These are phyloP conservation scores for Sebastes kiyomatsui DNA, from an alignment of 2,797 vertebrate genomes.

Conservation along the genomic window DNA sequence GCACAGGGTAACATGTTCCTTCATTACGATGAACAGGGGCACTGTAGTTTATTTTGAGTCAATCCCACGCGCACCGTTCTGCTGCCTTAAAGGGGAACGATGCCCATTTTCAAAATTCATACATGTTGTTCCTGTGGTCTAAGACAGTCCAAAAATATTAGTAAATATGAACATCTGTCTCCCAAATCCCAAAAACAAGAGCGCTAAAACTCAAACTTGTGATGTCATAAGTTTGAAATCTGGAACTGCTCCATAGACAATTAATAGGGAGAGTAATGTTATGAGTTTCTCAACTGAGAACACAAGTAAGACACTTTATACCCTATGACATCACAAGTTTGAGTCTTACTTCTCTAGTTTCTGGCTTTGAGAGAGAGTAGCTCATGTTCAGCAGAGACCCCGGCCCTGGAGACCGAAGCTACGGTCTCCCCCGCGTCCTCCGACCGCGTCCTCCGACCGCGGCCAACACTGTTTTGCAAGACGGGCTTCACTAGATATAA, in stretches of 20 bases:
- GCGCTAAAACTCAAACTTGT: neutral
- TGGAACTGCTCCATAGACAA: rapidly evolving
- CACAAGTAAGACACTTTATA: too few species aligned
- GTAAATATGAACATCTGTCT: neutral
- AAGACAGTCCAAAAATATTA: neutral
- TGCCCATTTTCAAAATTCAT: neutral
- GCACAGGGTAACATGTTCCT: neutral
- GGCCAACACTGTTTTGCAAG: too few species aligned
- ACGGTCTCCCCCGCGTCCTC: too few species aligned
- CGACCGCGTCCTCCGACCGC: too few species aligned
- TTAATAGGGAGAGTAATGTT: neutral
- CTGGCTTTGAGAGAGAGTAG: too few species aligned
- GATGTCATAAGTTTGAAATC: neutral
- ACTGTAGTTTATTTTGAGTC: neutral
- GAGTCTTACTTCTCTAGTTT: too few species aligned
- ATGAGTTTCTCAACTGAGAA: too few species aligned
- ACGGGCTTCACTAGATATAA: too few species aligned
- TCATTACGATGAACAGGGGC: neutral
- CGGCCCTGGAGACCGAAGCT: too few species aligned
- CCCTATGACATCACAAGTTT: too few species aligned
- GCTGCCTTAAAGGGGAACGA: neutral
- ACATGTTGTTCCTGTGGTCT: neutral
- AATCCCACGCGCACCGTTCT: neutral
- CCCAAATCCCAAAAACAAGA: neutral
- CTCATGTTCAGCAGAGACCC: too few species aligned